Conservation (phyloP, 2,888 invertebrate species). For the Agrotis segetum region DNA sequence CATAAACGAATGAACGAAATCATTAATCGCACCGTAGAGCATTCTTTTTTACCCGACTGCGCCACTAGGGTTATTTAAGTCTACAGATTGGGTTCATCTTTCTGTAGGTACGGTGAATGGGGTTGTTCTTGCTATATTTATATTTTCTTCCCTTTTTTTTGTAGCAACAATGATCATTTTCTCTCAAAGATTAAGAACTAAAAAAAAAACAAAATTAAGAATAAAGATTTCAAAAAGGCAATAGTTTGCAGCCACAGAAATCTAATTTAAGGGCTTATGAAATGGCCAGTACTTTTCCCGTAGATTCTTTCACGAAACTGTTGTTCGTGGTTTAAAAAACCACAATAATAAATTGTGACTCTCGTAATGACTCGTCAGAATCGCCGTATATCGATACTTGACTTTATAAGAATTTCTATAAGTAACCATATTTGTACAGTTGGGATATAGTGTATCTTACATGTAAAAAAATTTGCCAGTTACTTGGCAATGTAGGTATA, state of each 20-base stretch:
- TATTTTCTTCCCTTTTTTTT: too few species aligned
- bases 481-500: not conserved
- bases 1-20: not conserved
- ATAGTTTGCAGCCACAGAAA: not conserved
- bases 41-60: too few species aligned
- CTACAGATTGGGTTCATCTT: too few species aligned
- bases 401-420: slow-evolving; percentile 34
- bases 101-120: too few species aligned
- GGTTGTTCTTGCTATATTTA: too few species aligned
- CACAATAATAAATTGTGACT: slow-evolving; percentile 5
- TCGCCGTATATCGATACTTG: slow-evolving; percentile 12
- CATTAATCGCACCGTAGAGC: not conserved
- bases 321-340: not conserved
- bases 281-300: slow-evolving; percentile 5
- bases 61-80: too few species aligned
- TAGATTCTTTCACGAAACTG: not conserved
- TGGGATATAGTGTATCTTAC: slow-evolving; percentile 25
- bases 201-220: not conserved
- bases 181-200: too few species aligned
- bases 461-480: slow-evolving; percentile 26
- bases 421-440: slow-evolving; percentile 39
- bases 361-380: not conserved
- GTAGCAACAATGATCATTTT: too few species aligned
- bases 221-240: not conserved
- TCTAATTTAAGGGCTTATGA: slow-evolving; percentile 16